Evolutionary conservation across 2,113 vertebrate species (phyloP).

Genomic region (Pachycephala philippinensis): DNA sequence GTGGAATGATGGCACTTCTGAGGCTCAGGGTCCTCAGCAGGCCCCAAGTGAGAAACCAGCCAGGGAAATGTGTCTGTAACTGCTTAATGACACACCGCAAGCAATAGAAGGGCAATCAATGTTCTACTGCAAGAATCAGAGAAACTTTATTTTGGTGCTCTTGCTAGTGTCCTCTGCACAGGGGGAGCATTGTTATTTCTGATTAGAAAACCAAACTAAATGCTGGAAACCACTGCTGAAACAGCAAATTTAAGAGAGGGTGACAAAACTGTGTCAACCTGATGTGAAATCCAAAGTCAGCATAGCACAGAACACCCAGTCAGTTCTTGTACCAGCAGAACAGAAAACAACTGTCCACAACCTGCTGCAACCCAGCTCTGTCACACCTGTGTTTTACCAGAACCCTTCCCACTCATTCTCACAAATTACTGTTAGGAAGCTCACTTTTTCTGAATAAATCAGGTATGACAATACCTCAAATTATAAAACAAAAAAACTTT

Average conservation of each 20-base stretch:
- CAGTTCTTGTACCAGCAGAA: not conserved
- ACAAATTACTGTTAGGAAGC: not conserved
- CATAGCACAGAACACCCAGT: not conserved
- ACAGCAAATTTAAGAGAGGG: not conserved
- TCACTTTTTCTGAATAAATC: not conserved
- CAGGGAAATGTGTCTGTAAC: not conserved
- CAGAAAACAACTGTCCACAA: not conserved
- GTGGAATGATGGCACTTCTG: not conserved
- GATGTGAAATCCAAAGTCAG: not conserved
- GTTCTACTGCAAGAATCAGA: not conserved
- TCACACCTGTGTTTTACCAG: not conserved
- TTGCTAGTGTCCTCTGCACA: not conserved
- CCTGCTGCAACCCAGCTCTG: not conserved
- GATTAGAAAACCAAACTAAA: not conserved
- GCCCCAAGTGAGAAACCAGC: not conserved
- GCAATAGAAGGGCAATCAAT: not conserved
- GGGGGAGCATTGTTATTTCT: not conserved
- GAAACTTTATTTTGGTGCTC: not conserved
- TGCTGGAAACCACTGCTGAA: not conserved
- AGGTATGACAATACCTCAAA: not conserved
- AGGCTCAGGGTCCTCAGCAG: not conserved
- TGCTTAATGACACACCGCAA: not conserved
- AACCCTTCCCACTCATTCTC: not conserved
- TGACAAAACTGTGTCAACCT: not conserved
- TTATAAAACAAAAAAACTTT: constrained; percentile 5